Base-by-base conservation (phyloP, 2,888 invertebrate genomes). In the Rutpela maculata region DNA sequence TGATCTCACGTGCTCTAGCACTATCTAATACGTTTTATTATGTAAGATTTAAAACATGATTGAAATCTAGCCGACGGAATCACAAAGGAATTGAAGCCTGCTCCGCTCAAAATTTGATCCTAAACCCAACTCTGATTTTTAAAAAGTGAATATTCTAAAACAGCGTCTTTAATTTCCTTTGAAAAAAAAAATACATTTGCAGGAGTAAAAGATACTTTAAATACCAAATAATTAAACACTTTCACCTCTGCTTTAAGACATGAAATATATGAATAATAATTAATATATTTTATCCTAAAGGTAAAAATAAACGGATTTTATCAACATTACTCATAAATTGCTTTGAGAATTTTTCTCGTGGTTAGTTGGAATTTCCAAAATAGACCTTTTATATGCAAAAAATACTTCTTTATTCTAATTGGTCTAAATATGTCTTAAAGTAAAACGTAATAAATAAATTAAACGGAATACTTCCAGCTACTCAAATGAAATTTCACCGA, bases 11-110 rank as follows among this genome's bases (percentile, higher is more conserved):
- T 43, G 7, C 43, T 43, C 1, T 43, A 43, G 9, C 12, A 43
- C 0, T 12, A n/a, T 50, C 50, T n/a, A 50, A n/a, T 15, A 43
- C 9, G 43, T 43, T 43, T 43, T 11, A 43, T 43, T 50, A 50
- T 0, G 50, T 50, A 3, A 6, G n/a, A 6, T 50, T 50, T n/a
- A 50, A 50, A 50, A n/a, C 50, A n/a, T 50, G 50, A 50, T 43
- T 50, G 50, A n/a, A 50, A 50, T 50, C 50, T n/a, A 50, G n/a
- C n/a, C n/a, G 50, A 50, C n/a, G 50, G 50, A 50, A 50, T 50
- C 4, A 50, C 50, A 50, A 50, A 43, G 43, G 1, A 4, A 10
- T 38, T 2, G 38, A 11, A 50, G n/a, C 50, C 50, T n/a, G 50
- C 15, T n/a, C n/a, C 50, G 0, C 5, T n/a, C n/a, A 50, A n/a